Evolutionary conservation across 2,113 vertebrate species (phyloP).

Genomic region (Lipotes vexillifer): DNA sequence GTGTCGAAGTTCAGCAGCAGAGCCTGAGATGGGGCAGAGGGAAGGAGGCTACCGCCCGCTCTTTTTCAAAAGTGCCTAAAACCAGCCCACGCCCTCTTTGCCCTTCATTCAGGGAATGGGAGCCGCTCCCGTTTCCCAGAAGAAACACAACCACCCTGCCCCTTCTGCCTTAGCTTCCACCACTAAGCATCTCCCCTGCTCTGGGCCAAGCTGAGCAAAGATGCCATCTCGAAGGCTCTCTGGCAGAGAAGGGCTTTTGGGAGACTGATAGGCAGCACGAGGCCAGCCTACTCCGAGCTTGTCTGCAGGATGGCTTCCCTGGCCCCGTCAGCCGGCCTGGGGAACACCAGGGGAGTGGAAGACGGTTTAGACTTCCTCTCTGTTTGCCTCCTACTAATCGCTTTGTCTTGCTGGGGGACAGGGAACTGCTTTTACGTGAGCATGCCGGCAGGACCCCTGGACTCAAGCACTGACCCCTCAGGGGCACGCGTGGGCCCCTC

Average conservation of each 20-base stretch:
- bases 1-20: background rate
- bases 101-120: background rate
- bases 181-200: background rate
- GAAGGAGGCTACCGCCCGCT: background rate
- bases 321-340: background rate
- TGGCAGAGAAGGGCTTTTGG: background rate
- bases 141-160: background rate
- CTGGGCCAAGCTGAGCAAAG: background rate
- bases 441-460: constrained; percentile 60
- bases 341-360: background rate
- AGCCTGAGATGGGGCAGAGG: background rate
- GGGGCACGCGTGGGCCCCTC: background rate
- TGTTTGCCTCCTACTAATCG: background rate
- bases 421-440: constrained; percentile 82
- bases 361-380: background rate
- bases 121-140: background rate
- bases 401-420: constrained; percentile 45
- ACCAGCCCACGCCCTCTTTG: background rate
- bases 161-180: background rate
- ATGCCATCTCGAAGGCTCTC: background rate
- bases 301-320: background rate
- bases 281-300: background rate
- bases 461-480: constrained; percentile 45
- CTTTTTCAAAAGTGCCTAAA: background rate
- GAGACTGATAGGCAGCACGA: background rate